A percentile compares a stretch with the other conserved stretches of the same genome.
These are phyloP conservation scores for Diorhabda carinulata DNA, from an alignment of 1,140 invertebrate species.

Conservation along the genomic window DNA sequence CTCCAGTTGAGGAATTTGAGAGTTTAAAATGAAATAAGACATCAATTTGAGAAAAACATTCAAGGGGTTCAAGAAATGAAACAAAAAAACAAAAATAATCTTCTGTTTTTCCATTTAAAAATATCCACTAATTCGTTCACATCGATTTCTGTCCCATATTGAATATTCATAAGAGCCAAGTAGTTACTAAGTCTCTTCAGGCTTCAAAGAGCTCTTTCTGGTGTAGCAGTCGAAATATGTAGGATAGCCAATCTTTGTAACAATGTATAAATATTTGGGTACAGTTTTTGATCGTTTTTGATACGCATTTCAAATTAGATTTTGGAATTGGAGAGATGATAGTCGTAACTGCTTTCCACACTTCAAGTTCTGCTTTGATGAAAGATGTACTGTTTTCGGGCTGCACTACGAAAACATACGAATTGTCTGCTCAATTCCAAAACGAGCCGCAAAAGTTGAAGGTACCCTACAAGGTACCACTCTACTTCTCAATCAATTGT, in stretches of 20 bases:
- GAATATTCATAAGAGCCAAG: constrained; percentile 2
- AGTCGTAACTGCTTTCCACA: constrained; percentile 17
- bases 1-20: too few species aligned
- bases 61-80: too few species aligned
- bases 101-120: constrained; percentile 26
- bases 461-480: constrained; percentile 10
- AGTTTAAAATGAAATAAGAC: too few species aligned
- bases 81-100: constrained; percentile 8
- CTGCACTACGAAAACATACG: constrained; percentile 2
- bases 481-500: too few species aligned
- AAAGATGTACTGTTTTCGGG: constrained; percentile 17
- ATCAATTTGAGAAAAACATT: too few species aligned
- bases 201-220: constrained; percentile 27
- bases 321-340: constrained; percentile 14
- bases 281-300: constrained; percentile 1
- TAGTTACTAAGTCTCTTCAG: constrained; percentile 52
- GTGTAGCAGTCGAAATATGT: constrained; percentile 22
- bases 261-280: constrained; percentile 19
- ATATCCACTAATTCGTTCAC: constrained; percentile 45
- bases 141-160: constrained; percentile 43
- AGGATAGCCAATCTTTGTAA: constrained; percentile 19
- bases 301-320: constrained; percentile 14
- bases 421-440: too few species aligned
- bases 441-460: background rate
- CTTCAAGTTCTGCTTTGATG: constrained; percentile 21